A percentile compares a stretch with the other conserved stretches of the same genome.
Conservation (phyloP, 2,888 invertebrate species). For the Argyra leucocephala region DNA sequence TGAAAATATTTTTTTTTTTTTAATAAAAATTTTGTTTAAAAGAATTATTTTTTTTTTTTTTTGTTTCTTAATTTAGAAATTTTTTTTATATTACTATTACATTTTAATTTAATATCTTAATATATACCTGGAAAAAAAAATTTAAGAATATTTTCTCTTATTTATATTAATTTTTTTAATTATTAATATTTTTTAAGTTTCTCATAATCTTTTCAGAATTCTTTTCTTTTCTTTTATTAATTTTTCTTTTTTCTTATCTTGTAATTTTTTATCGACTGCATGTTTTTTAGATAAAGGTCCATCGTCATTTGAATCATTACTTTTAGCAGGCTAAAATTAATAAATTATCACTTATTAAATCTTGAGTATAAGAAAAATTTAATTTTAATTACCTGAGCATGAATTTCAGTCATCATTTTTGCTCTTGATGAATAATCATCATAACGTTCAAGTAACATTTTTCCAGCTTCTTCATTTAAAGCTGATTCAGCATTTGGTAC, state of each 20-base stretch:
- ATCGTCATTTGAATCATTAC: conserved; percentile 45
- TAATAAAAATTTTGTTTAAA: too few species aligned
- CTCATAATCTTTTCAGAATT: conserved; percentile 77
- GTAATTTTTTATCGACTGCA: conserved; percentile 68
- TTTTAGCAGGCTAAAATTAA: conserved; percentile 46
- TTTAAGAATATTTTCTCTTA: background rate
- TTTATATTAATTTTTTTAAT: conserved; percentile 19
- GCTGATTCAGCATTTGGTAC: conserved; percentile 96
- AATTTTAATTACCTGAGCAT: conserved; percentile 56
- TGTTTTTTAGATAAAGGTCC: conserved; percentile 77
- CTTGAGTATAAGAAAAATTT: conserved; percentile 7
- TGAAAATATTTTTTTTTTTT: too few species aligned
- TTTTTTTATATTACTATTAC: background rate
- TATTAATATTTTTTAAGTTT: conserved; percentile 24
- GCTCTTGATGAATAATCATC: conserved; percentile 84
- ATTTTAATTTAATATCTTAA: background rate
- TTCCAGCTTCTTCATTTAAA: conserved; percentile 93
- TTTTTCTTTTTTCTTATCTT: conserved; percentile 58
- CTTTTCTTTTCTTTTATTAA: conserved; percentile 74
- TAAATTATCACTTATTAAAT: too few species aligned
- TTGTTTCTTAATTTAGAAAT: background rate
- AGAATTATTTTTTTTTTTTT: background rate
- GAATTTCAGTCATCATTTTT: conserved; percentile 85
- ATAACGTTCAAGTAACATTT: conserved; percentile 82
- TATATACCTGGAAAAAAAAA: background rate